Evolutionary conservation across 2,113 vertebrate species (phyloP).

Genomic region (Laticauda colubrina): DNA sequence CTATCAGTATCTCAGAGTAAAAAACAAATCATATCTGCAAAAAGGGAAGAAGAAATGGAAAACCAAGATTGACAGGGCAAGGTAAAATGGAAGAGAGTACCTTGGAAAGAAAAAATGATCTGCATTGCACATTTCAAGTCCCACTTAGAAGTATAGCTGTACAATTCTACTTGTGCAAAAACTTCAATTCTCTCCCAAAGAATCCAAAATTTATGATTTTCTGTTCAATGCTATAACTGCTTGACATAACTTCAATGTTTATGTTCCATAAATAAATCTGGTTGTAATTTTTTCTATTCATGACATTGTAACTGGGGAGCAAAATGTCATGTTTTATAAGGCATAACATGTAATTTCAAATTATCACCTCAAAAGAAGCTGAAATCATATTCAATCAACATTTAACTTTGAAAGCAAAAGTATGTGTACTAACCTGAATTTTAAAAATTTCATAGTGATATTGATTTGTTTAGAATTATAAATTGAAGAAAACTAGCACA

Average conservation of each 20-base stretch:
- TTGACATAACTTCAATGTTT: not conserved
- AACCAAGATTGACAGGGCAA: not conserved
- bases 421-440: slow-evolving; percentile 32
- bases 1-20: not conserved
- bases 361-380: slow-evolving; percentile 32
- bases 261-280: not conserved
- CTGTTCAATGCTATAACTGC: not conserved
- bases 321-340: slow-evolving; percentile 24
- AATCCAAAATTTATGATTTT: not conserved
- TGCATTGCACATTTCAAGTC: not conserved
- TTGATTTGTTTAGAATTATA: slow-evolving; percentile 37
- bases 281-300: not conserved
- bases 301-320: not conserved
- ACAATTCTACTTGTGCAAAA: too few relatives aligned
- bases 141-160: not conserved
- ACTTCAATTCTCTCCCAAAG: not conserved
- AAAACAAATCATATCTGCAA: not conserved
- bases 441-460: slow-evolving; percentile 34
- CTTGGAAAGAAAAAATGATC: not conserved
- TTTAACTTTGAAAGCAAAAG: slow-evolving; percentile 40
- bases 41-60: not conserved
- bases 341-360: slow-evolving; percentile 51
- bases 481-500: slow-evolving; percentile 30
- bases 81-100: not conserved
- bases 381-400: slow-evolving; percentile 39